These are phyloP conservation scores for Sceloporus undulatus DNA, from an alignment of 2,113 vertebrate genomes.

Conservation along the genomic window DNA sequence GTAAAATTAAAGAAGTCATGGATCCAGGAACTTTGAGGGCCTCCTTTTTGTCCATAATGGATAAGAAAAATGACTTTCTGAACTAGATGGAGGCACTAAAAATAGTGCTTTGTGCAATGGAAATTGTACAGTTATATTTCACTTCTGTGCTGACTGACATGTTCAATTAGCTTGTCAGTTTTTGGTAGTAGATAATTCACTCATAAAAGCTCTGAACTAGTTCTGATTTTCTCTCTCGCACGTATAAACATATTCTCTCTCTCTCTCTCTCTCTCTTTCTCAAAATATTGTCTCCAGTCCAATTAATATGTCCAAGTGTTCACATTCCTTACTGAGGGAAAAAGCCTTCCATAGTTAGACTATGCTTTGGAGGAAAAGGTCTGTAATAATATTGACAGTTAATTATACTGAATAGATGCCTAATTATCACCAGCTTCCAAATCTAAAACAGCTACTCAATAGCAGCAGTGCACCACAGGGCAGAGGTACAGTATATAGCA, in stretches of 20 bases:
- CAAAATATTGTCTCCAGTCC: constrained; percentile 49
- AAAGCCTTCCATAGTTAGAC: constrained; percentile 19
- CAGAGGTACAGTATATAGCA: background rate
- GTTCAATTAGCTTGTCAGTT: constrained; percentile 81
- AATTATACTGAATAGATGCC: constrained; percentile 21
- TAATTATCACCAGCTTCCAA: background rate
- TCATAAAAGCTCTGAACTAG: constrained; percentile 59
- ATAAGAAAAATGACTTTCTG: constrained; percentile 63
- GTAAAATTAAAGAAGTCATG: constrained; percentile 69
- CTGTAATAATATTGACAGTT: background rate
- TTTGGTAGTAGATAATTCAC: constrained; percentile 77
- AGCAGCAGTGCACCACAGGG: background rate
- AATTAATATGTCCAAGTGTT: constrained; percentile 42
- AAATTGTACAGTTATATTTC: constrained; percentile 75
- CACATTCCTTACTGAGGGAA: constrained; percentile 1
- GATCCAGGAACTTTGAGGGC: constrained; percentile 53
- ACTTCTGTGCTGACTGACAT: constrained; percentile 72
- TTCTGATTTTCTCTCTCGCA: constrained; percentile 30
- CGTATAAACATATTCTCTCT: too few relatives aligned
- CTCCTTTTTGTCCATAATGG: constrained; percentile 58
- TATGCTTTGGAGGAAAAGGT: constrained; percentile 20
- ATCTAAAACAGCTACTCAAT: background rate
- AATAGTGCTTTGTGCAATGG: constrained; percentile 70
- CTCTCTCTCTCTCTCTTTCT: background rate
- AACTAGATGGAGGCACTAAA: constrained; percentile 67